Conservation (phyloP, 2,113 vertebrate species). For the Excalfactoria chinensis region DNA sequence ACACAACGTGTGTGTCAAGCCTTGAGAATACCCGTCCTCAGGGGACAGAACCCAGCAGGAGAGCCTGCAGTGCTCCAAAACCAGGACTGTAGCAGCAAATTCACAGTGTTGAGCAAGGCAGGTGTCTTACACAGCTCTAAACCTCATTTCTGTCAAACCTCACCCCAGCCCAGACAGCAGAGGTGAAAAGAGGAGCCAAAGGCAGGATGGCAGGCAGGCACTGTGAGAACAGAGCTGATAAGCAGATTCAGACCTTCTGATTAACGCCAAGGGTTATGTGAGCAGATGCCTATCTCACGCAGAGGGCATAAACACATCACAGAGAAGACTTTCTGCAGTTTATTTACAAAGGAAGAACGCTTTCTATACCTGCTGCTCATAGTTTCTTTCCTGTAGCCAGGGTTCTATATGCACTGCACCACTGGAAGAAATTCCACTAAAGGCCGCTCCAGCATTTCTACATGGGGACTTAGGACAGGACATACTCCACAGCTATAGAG, state of each 20-base stretch:
- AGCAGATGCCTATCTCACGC: neutral
- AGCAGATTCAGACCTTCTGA: neutral
- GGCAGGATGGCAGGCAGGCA: rapidly evolving
- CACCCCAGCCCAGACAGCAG: neutral
- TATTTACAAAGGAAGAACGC: conserved; percentile 11
- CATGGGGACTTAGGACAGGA: neutral
- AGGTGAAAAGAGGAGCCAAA: neutral
- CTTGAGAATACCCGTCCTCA: neutral
- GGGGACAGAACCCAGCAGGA: rapidly evolving
- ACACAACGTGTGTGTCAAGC: rapidly evolving
- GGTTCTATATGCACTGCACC: neutral
- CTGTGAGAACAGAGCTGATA: neutral
- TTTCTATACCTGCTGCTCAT: neutral
- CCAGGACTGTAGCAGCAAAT: neutral
- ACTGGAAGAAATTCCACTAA: neutral
- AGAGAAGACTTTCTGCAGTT: neutral
- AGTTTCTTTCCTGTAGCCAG: rapidly evolving
- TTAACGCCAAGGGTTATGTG: neutral
- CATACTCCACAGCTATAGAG: neutral
- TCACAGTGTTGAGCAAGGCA: neutral
- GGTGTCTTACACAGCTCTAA: rapidly evolving
- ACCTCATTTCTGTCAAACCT: neutral
- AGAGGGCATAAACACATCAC: conserved; percentile 17
- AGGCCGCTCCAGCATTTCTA: neutral
- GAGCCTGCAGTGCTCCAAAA: neutral